Base-by-base conservation (phyloP, 1,140 invertebrate genomes). In the Panulirus ornatus region DNA sequence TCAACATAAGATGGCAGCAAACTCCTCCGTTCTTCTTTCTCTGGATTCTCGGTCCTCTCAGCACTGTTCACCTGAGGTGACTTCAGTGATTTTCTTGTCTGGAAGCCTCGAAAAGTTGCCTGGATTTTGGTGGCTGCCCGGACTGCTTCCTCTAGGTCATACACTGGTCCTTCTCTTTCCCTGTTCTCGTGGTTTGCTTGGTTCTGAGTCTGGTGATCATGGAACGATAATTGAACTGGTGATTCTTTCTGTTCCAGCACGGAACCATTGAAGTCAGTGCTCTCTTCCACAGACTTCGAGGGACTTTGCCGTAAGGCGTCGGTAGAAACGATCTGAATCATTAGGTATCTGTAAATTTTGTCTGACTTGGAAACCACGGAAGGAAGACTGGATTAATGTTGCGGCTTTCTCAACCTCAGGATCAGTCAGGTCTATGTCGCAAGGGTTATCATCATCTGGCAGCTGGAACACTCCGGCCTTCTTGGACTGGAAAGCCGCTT, bases 81-180 rank as follows among this genome's bases (percentile, higher is more conserved):
- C 6, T 79, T 42, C 0, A 58, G 3, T 0, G 11, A 14, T 19
- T 87, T 63, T 36, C 84, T 79, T 42, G 75, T 63, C 63, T 79
- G 30, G 51, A 66, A 73, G 11, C 83, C 83, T 51, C 83, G 63
- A 47, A 71, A 84, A 8, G 16, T 8, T 27, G 83, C 63, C 66
- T 84, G 83, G 9, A 84, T 84, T 27, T 36, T 44, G 27, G 84
- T 87, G 6, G 84, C 84, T 44, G 85, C 85, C n/a, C 3, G n/a
- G n/a, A n/a, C n/a, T n/a, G n/a, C n/a, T n/a, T n/a, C n/a, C n/a
- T n/a, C n/a, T n/a, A n/a, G n/a, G n/a, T n/a, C n/a, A n/a, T n/a
- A n/a, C n/a, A n/a, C n/a, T n/a, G n/a, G n/a, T n/a, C n/a, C n/a
- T n/a, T n/a, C n/a, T n/a, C n/a, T n/a, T n/a, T n/a, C 9, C n/a